Evolutionary conservation across 2,113 vertebrate genomes (phyloP), one percentile per base, ranked within the genome.

Genomic region (Apodemus speciosus): DNA sequence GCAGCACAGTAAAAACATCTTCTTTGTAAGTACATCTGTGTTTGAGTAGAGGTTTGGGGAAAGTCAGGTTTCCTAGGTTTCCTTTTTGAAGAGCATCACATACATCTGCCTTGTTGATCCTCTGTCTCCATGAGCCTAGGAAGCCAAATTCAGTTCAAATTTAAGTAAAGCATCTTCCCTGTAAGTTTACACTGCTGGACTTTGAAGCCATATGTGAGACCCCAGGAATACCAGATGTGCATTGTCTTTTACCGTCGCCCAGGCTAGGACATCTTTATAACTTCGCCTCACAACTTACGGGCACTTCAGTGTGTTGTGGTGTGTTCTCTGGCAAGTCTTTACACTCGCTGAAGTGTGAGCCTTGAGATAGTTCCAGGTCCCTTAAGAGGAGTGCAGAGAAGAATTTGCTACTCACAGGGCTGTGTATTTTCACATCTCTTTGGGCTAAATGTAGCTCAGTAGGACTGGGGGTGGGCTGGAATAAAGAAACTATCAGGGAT

Each of bases 31-130:
- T 86, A 6, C 51, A 58, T 43, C 10, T 56, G 38, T 62, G 40
- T 89, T 93, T 77, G 79, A 32, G 18, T 85, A 64, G 40, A 88
- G 23, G 68, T 93, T 88, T 89, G 25, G 60, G 20, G 80, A 76
- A 85, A 83, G n/a, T 51, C 16, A 49, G 35, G 35, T 69, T 96
- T 89, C 53, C 76, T 40, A n/a, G 79, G n/a, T 23, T 69, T 56
- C 9, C 32, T 60, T 32, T 69, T 94, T 75, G 88, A 75, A 51
- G 93, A 51, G 25, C 21, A 21, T 58, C 56, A 38, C 15, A 27
- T 35, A 9, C 62, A 35, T 68, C 89, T 85, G 58, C 25, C 35
- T 90, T 46, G 3, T 2, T 60, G 30, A 60, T 68, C 27, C 38
- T 20, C 56, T 46, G 27, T 30, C 53, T 85, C 11, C 35, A 60